Evolutionary conservation across 2,797 vertebrate genomes (phyloP).

Genomic region (Lutjanus argentimaculatus): DNA sequence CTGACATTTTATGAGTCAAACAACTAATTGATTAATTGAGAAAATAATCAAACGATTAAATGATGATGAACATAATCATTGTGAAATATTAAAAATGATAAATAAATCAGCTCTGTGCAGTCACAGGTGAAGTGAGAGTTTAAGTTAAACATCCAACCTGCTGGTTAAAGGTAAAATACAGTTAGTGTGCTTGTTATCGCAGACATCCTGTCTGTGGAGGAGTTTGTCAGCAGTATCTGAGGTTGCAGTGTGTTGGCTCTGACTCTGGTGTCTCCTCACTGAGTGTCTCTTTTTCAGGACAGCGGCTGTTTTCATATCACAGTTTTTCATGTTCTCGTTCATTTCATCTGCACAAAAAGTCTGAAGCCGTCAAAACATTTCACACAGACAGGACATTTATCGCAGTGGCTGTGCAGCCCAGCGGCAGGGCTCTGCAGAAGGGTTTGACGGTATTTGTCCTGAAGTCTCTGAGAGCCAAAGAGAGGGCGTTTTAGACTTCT

Average conservation of each 20-base stretch:
- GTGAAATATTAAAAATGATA: too few relatives aligned
- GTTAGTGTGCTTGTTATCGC: too few relatives aligned
- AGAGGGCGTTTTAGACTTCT: conserved; percentile 1
- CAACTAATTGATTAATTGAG: too few relatives aligned
- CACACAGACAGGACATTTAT: not conserved
- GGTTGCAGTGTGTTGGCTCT: not conserved
- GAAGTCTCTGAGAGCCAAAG: conserved; percentile 19
- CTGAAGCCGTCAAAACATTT: conserved; percentile 23
- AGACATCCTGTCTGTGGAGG: too few relatives aligned
- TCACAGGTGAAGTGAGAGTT: too few relatives aligned
- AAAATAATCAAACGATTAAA: too few relatives aligned
- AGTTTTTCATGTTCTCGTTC: not conserved
- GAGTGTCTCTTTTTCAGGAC: not conserved
- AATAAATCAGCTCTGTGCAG: too few relatives aligned
- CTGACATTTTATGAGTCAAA: too few relatives aligned
- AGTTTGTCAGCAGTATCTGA: too few relatives aligned
- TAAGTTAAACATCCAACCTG: too few relatives aligned
- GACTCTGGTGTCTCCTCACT: not conserved
- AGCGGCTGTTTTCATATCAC: not conserved
- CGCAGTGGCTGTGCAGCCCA: not conserved
- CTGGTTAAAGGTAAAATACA: too few relatives aligned
- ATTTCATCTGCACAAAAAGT: not conserved
- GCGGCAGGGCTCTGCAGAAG: not conserved
- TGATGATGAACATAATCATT: too few relatives aligned
- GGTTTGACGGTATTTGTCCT: conserved; percentile 26